A percentile compares a stretch with the other conserved stretches of the same genome.
Conservation (phyloP, 2,888 invertebrate species). For the Phortica magna region DNA sequence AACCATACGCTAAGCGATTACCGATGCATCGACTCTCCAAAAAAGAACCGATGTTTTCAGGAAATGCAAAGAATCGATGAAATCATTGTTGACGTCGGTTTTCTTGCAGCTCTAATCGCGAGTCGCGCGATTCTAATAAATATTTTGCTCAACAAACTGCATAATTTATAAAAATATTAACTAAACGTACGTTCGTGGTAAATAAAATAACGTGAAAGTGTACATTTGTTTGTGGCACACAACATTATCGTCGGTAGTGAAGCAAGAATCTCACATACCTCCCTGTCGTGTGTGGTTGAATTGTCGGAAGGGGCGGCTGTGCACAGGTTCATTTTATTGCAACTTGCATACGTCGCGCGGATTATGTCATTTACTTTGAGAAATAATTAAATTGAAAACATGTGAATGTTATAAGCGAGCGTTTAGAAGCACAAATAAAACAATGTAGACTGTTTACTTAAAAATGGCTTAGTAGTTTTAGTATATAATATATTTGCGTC, state of each 20-base stretch:
- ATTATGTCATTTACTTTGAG: conserved; percentile 70
- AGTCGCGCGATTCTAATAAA: not conserved
- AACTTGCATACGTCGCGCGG: conserved; percentile 57
- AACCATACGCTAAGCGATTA: too few species aligned
- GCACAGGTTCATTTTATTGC: conserved; percentile 65
- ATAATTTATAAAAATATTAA: not conserved
- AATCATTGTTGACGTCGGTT: too few species aligned
- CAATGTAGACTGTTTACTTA: conserved; percentile 8
- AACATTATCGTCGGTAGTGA: conserved; percentile 42
- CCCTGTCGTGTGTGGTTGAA: conserved; percentile 34
- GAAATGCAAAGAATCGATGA: too few species aligned
- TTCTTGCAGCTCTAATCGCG: too few species aligned
- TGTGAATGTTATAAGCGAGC: conserved; percentile 42
- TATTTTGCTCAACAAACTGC: conserved; percentile 24
- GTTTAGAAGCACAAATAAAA: not conserved
- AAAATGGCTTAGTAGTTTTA: conserved; percentile 24
- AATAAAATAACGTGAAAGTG: not conserved
- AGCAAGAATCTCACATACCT: conserved; percentile 26
- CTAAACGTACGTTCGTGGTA: not conserved
- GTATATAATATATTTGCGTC: conserved; percentile 53
- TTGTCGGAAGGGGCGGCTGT: conserved; percentile 23
- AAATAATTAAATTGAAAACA: conserved; percentile 55
- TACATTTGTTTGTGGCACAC: conserved; percentile 47
- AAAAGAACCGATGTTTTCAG: too few species aligned
- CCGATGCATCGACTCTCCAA: too few species aligned